These are phyloP conservation scores for Drosophila guanche DNA, from an alignment of 1,140 invertebrate genomes.

Conservation along the genomic window DNA sequence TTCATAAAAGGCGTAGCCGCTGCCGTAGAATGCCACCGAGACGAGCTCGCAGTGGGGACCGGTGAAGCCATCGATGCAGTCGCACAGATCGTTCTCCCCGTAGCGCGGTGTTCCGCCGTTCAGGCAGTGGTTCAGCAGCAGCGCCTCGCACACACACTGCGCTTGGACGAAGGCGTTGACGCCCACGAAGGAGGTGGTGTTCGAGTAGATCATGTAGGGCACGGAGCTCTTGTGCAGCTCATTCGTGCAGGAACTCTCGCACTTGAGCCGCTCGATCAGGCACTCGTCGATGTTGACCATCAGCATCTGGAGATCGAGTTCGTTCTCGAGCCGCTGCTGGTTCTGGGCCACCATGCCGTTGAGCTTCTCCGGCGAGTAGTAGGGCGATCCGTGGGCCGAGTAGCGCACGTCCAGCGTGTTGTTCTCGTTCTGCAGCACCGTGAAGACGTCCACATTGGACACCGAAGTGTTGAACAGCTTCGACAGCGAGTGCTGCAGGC, in stretches of 20 bases:
- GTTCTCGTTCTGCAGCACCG: conserved; percentile 89
- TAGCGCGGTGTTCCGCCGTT: conserved; percentile 88
- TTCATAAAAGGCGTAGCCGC: conserved; percentile 95
- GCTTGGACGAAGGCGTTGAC: conserved; percentile 91
- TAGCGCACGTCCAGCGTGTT: conserved; percentile 92
- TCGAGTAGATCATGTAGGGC: conserved; percentile 93
- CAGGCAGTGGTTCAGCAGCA: conserved; percentile 85
- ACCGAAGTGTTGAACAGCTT: conserved; percentile 89
- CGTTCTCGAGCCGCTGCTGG: conserved; percentile 88
- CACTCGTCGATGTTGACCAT: conserved; percentile 96
- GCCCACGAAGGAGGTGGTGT: conserved; percentile 94
- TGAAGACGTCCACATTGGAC: conserved; percentile 96
- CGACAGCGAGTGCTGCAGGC: conserved; percentile 88
- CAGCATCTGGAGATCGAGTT: conserved; percentile 89
- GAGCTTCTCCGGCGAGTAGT: conserved; percentile 92
- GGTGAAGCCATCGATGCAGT: conserved; percentile 89
- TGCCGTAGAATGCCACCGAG: conserved; percentile 92
- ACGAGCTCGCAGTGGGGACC: conserved; percentile 96
- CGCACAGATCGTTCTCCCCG: conserved; percentile 86
- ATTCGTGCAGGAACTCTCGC: conserved; percentile 89
- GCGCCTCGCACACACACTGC: conserved; percentile 88
- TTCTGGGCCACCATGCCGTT: conserved; percentile 90
- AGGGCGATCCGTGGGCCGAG: conserved; percentile 95
- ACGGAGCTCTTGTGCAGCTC: conserved; percentile 88
- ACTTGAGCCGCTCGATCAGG: conserved; percentile 89